These are phyloP conservation scores for Perodicticus potto DNA, from an alignment of 2,797 vertebrate genomes.

Conservation along the genomic window DNA sequence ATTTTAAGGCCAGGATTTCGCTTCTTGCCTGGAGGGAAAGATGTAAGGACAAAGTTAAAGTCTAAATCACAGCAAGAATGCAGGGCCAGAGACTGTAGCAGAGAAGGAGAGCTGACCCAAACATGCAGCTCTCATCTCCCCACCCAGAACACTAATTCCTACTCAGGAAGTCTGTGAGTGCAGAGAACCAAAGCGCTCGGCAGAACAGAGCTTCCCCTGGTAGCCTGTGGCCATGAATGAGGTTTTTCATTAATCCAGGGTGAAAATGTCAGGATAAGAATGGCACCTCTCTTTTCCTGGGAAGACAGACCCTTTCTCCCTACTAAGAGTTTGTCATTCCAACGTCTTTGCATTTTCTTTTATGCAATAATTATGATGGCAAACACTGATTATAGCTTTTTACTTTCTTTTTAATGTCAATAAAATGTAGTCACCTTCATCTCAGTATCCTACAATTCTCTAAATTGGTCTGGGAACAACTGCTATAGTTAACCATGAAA, in stretches of 20 bases:
- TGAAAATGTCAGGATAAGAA: neutral
- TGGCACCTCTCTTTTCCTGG: neutral
- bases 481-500: neutral
- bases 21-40: slow-evolving; percentile 91
- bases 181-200: neutral
- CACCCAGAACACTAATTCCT: neutral
- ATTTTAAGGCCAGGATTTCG: slow-evolving; percentile 94
- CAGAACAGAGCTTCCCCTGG: neutral
- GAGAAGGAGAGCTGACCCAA: neutral
- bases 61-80: neutral
- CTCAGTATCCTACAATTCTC: neutral
- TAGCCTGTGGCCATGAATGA: neutral
- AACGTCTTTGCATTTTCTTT: neutral
- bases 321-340: neutral
- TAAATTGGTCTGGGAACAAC: neutral
- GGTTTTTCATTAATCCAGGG: neutral
- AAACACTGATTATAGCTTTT: neutral
- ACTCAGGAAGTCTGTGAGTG: neutral
- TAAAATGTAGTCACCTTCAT: neutral
- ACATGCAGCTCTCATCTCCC: fast-evolving
- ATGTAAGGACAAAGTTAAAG: slow-evolving; percentile 68
- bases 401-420: neutral
- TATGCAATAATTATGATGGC: neutral
- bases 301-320: neutral
- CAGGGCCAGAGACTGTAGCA: neutral